Base-by-base conservation (phyloP, 2,113 vertebrate genomes). In the Toxotes chatareus region DNA sequence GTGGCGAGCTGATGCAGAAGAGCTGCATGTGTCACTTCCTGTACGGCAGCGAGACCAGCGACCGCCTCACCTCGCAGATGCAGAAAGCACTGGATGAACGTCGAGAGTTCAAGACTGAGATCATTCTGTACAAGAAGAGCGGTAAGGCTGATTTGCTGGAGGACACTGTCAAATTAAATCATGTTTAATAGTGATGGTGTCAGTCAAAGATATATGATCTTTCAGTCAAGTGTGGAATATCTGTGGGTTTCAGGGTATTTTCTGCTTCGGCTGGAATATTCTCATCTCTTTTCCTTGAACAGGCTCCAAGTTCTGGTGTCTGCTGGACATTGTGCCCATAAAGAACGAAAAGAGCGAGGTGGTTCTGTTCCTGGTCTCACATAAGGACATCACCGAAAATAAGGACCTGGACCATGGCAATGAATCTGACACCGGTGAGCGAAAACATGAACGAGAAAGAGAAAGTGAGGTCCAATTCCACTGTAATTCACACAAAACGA, bases 271-370 rank as follows among this genome's bases (percentile, higher is more conserved):
- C 55, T 42, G 17, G 11, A 51, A 5, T 44, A 2, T 56, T 83
- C 5, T 49, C 13, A 55, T 65, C 34, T 63, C 4, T 86, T 9
- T 72, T 59, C 49, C 55, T n/a, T 60, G 11, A 40, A 14, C 84
- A 98, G 97, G 96, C 53, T 94, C 94, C 73, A 95, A 95, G 12
- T 98, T 98, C 91, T 97, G 96, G 97, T 97, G 97, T 91, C 93
- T 98, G 78, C 91, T 98, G 93, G 97, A 98, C 86, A 96, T 98
- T 12, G 97, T 98, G 67, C 97, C 97, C 76, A 98, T 98, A 90
- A 98, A 97, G 91, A 98, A 98, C 44, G 97, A 98, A 90, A 98
- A 97, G 90, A 96, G 97, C 1, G 96, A 98, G 70, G 97, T 98
- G 90, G 97, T 97, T 59, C 94, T 98, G 53, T 97, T 98, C 90